These are phyloP conservation scores for Sebastiscus tertius DNA, from an alignment of 2,797 vertebrate species.

Conservation along the genomic window DNA sequence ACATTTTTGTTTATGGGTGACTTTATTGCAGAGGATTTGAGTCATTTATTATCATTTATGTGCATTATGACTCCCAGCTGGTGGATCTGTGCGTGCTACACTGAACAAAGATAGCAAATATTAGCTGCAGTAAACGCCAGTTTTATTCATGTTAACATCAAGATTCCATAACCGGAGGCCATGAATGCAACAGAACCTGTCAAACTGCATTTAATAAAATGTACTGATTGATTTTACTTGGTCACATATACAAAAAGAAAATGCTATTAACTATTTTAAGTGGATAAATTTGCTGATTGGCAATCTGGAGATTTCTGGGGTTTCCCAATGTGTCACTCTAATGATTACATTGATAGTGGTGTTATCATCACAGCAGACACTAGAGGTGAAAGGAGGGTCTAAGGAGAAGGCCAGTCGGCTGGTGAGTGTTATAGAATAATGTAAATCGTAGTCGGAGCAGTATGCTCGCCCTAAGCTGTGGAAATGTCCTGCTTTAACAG, in stretches of 20 bases:
- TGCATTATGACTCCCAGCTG: slow-evolving; percentile 64
- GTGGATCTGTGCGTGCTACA: slow-evolving; percentile 61
- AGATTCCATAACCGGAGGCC: slow-evolving; percentile 57
- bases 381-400: background rate
- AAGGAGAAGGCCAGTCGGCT: too few species aligned
- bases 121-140: slow-evolving; percentile 68
- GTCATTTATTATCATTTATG: slow-evolving; percentile 56
- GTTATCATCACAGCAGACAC: background rate
- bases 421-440: background rate
- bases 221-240: slow-evolving; percentile 66
- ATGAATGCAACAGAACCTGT: slow-evolving; percentile 61
- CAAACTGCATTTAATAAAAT: slow-evolving; percentile 69
- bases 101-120: slow-evolving; percentile 67
- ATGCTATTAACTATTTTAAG: slow-evolving; percentile 50
- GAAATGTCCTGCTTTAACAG: slow-evolving; percentile 31
- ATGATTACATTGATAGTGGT: background rate
- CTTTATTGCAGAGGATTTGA: slow-evolving; percentile 34
- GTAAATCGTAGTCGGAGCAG: background rate
- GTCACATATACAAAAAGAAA: slow-evolving; percentile 24
- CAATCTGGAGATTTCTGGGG: slow-evolving; percentile 28
- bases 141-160: slow-evolving; percentile 68
- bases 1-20: slow-evolving; percentile 3
- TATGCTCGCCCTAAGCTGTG: background rate
- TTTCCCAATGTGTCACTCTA: slow-evolving; percentile 13
- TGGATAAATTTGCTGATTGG: slow-evolving; percentile 45